Evolutionary conservation across 2,113 vertebrate genomes (phyloP).

Genomic region (Festucalex cinctus): DNA sequence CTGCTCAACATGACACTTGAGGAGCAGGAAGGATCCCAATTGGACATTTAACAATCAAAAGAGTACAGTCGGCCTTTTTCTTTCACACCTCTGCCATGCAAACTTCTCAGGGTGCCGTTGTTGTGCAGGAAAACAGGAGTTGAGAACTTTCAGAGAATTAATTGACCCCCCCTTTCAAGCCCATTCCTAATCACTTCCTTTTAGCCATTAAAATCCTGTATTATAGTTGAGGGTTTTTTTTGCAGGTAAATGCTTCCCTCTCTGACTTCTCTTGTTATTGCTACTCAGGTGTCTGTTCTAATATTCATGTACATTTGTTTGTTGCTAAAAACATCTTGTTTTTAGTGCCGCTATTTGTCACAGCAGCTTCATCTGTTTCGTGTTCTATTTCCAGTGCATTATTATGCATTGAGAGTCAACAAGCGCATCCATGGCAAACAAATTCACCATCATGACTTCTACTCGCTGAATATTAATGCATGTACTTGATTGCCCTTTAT

Average conservation of each 20-base stretch:
- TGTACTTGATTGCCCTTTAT: conserved; percentile 37
- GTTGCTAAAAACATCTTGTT: conserved; percentile 1
- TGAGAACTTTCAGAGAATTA: not conserved
- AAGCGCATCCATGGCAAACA: conserved; percentile 28
- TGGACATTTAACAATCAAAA: not conserved
- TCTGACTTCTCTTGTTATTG: not conserved
- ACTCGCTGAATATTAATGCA: conserved; percentile 43
- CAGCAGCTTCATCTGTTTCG: conserved; percentile 5
- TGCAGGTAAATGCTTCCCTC: not conserved
- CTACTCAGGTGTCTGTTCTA: not conserved
- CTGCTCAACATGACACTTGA: not conserved
- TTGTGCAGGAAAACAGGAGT: not conserved
- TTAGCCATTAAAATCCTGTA: not conserved
- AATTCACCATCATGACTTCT: conserved; percentile 25
- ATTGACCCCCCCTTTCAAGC: not conserved
- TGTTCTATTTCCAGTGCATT: conserved; percentile 11
- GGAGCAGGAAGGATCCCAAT: not conserved
- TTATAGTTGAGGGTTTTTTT: not conserved
- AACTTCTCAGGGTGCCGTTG: not conserved
- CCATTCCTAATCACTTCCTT: not conserved
- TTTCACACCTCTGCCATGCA: not conserved
- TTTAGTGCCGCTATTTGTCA: not conserved
- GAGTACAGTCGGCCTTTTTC: not conserved
- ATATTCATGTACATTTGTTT: not conserved
- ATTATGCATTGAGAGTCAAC: not conserved